phyloP scores from a whole-genome alignment of 1,140 invertebrate species.

The Lepidurus apus region DNA sequence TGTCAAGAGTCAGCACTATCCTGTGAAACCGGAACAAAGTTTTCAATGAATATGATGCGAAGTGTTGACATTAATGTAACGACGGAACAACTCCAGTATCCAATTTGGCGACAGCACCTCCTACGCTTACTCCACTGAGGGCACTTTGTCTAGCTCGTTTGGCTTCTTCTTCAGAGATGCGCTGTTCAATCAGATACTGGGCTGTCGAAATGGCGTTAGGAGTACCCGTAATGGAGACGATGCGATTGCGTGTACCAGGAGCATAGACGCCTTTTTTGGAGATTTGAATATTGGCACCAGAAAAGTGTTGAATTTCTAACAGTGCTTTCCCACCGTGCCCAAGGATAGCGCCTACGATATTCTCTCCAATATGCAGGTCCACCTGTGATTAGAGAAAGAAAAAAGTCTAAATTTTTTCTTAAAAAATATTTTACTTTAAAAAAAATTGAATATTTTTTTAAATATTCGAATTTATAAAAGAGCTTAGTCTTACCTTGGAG shows the following conservation, averaged over 20 bases:
- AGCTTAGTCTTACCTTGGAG: background rate
- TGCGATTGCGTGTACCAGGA: slow-evolving; percentile 91
- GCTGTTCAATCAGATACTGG: slow-evolving; percentile 90
- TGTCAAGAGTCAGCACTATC: slow-evolving; percentile 5
- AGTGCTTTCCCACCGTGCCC: slow-evolving; percentile 91
- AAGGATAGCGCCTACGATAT: slow-evolving; percentile 92
- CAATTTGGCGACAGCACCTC: slow-evolving; percentile 17
- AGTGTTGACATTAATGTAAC: slow-evolving; percentile 2
- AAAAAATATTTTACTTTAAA: background rate
- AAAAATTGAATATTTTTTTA: too few species aligned
- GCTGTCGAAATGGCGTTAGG: slow-evolving; percentile 80
- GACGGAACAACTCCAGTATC: slow-evolving; percentile 5
- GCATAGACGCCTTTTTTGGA: slow-evolving; percentile 97
- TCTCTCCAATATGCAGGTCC: slow-evolving; percentile 79
- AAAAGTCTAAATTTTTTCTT: background rate
- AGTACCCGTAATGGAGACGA: slow-evolving; percentile 89
- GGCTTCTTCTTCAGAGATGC: slow-evolving; percentile 88
- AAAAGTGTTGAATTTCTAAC: slow-evolving; percentile 93
- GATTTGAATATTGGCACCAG: slow-evolving; percentile 95
- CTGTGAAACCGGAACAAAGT: background rate
- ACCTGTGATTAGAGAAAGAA: slow-evolving; percentile 57
- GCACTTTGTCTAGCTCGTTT: slow-evolving; percentile 72
- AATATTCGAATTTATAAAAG: background rate
- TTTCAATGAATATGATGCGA: background rate
- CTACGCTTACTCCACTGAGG: slow-evolving; percentile 5